Evolutionary conservation across 2,113 vertebrate species (phyloP), one percentile per base, ranked within the genome.

Genomic region (Brienomyrus brachyistius): DNA sequence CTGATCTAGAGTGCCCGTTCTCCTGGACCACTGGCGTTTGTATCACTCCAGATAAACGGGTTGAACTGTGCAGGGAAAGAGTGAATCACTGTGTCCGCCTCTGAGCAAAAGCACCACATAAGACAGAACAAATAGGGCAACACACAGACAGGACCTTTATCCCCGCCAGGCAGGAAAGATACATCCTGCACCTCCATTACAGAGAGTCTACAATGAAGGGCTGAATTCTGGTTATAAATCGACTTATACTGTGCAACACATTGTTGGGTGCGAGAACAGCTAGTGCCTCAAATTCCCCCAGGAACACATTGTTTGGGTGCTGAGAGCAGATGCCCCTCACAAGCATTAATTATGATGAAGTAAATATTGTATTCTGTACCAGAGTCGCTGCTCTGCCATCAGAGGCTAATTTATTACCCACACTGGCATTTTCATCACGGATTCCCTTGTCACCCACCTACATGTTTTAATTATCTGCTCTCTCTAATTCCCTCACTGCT

Each of bases 331-430:
- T 70, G 62, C 62, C 27, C 59, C 74, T 43, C 35, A 80, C 74
- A 80, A 80, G 74, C 74, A 80, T 80, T 80, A 80, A 80, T 80
- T 80, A 80, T 80, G 74, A 43, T 80, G 27, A 77, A 77, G 70
- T 66, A 66, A 66, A 66, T 77, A 77, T 77, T 77, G 31, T 80
- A 80, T 80, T 40, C 74, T 43, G 35, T 80, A 80, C 74, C 13
- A 8, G 35, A 80, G 74, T 43, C 74, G 3, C 35, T 21, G 35
- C 35, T 80, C 31, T 40, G 74, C 35, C 74, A 43, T 80, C 17
- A 80, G 74, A 80, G 74, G 74, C 74, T 80, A 80, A 80, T 80
- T 35, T 80, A 80, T 80, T 80, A 80, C 31, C 35, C 31, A 19
- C 35, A 40, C 35, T 80, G 35, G 31, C 35, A 80, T 80, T 80